Percentiles rank a stretch among this genome's conserved stretches.
Conservation (phyloP, 2,888 invertebrate species). For the Prostheceraeus crozeri region DNA sequence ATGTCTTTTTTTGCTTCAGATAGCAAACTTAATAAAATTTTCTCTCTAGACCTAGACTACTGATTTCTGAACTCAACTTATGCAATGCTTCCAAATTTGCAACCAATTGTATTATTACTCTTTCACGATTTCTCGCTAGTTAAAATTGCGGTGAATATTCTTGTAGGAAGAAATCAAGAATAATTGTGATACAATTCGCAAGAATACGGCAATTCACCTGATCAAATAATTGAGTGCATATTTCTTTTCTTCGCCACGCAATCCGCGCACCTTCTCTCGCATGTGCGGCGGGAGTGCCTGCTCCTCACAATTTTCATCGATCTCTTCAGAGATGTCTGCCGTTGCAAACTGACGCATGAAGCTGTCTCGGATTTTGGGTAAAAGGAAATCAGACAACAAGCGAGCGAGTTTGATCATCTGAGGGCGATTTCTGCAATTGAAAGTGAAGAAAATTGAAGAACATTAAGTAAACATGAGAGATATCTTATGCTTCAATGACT, state of each 20-base stretch:
- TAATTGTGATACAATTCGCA: too few relatives aligned
- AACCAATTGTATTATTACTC: too few relatives aligned
- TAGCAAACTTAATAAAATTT: too few relatives aligned
- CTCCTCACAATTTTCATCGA: conserved; percentile 32
- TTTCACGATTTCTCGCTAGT: too few relatives aligned
- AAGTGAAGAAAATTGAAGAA: background rate
- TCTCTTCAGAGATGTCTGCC: conserved; percentile 15
- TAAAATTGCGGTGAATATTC: too few relatives aligned
- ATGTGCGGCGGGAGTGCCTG: conserved; percentile 16
- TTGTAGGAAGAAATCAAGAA: too few relatives aligned
- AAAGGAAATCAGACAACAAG: conserved; percentile 68
- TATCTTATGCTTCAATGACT: too few relatives aligned
- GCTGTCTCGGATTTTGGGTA: conserved; percentile 76
- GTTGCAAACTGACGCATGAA: conserved; percentile 87
- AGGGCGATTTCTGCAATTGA: conserved; percentile 68
- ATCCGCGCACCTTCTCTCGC: conserved; percentile 33
- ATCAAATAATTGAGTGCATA: conserved; percentile 35
- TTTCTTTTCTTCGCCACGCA: conserved; percentile 38
- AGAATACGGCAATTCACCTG: conserved; percentile 36
- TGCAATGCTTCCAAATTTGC: too few relatives aligned
- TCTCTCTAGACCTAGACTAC: too few relatives aligned
- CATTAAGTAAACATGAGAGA: background rate
- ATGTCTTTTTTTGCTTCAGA: too few relatives aligned
- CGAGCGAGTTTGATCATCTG: conserved; percentile 91
- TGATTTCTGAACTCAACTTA: too few relatives aligned